phyloP scores from a whole-genome alignment of 2,888 invertebrate species.

The Lasioglossum leucozonium region DNA sequence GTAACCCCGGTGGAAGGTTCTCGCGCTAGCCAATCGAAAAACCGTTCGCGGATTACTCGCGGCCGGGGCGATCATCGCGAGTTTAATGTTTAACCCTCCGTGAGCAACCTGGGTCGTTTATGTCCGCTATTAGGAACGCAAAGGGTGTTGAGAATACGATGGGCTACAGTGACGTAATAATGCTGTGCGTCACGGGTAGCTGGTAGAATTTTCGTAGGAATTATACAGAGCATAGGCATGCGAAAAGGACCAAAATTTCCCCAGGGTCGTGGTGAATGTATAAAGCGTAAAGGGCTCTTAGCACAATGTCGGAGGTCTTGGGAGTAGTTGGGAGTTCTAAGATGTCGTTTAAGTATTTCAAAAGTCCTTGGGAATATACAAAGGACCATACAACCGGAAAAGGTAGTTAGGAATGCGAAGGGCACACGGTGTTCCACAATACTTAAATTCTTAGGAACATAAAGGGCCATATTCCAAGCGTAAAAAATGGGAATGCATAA shows the following conservation, averaged over 20 bases:
- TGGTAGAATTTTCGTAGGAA: too few relatives aligned
- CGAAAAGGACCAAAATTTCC: too few relatives aligned
- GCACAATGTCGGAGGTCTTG: neutral
- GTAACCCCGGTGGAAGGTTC: neutral
- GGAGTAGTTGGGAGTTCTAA: too few relatives aligned
- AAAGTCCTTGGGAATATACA: neutral
- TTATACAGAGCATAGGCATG: too few relatives aligned
- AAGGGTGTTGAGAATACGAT: too few relatives aligned
- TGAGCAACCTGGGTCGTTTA: neutral
- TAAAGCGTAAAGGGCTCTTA: neutral
- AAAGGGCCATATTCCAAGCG: neutral
- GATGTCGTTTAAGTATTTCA: neutral
- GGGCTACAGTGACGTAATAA: too few relatives aligned
- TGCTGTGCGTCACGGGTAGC: too few relatives aligned
- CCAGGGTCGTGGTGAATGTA: too few relatives aligned
- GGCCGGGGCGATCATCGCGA: neutral
- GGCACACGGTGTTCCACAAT: neutral
- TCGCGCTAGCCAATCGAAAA: neutral
- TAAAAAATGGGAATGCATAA: neutral
- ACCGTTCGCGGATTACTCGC: neutral
- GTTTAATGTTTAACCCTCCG: constrained; percentile 23
- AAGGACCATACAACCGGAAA: neutral
- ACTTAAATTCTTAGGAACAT: neutral
- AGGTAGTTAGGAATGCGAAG: neutral
- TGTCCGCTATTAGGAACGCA: too few relatives aligned